Evolutionary conservation across 1,140 invertebrate species (phyloP).

Genomic region (Limonius californicus): DNA sequence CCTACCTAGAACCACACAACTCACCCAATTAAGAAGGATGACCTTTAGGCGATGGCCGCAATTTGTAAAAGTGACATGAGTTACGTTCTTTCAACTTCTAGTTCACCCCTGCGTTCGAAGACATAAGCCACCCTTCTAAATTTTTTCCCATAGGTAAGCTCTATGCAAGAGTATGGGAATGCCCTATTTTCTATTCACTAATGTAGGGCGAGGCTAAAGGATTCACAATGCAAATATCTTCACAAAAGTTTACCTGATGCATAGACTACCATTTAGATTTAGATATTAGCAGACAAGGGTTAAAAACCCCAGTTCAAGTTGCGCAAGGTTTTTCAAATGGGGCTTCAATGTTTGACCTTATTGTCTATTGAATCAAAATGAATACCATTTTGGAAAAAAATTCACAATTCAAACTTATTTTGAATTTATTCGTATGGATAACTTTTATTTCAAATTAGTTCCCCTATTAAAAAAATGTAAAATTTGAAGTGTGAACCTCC

Average conservation of each 20-base stretch:
- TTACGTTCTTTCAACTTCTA: neutral
- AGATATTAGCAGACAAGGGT: neutral
- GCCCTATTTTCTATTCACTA: conserved; percentile 6
- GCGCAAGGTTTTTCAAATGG: neutral
- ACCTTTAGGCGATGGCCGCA: neutral
- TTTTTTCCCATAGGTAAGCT: conserved; percentile 6
- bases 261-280: neutral
- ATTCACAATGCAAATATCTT: conserved; percentile 12
- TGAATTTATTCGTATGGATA: no score
- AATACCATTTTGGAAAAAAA: no score
- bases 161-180: neutral
- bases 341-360: no score
- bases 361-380: no score
- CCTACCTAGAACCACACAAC: no score
- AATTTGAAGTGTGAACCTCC: neutral
- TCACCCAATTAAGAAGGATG: neutral
- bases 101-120: neutral
- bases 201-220: neutral
- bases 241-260: neutral
- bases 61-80: neutral
- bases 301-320: neutral
- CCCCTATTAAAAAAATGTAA: neutral
- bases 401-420: no score
- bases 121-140: neutral
- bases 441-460: no score